phyloP scores from a whole-genome alignment of 1,140 invertebrate species.

The Protaetia brevitarsis region DNA sequence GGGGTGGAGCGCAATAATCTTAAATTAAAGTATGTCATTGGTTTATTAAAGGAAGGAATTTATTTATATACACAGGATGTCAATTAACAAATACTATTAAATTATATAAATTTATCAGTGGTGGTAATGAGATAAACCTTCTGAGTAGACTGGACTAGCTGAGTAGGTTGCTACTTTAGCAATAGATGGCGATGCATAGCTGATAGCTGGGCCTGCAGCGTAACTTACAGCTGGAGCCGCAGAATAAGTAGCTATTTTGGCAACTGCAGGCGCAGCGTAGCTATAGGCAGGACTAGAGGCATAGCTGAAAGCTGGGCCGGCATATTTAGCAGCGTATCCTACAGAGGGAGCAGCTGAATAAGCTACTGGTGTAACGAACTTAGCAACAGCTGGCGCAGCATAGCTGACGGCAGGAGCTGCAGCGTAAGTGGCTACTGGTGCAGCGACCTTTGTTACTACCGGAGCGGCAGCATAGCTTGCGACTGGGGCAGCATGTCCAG shows the following conservation, averaged over 20 bases:
- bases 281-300: not conserved
- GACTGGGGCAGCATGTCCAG: constrained; percentile 26
- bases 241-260: not conserved
- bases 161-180: constrained; percentile 29
- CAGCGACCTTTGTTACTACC: constrained; percentile 3
- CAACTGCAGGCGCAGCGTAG: not conserved
- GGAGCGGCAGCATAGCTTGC: not conserved
- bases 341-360: constrained; percentile 27
- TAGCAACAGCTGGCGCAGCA: constrained; percentile 25
- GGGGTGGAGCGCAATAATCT: too few species aligned
- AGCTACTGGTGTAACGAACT: too few species aligned
- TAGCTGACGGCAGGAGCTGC: constrained; percentile 15
- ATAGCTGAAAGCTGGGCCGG: not conserved
- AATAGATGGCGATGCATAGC: constrained; percentile 34
- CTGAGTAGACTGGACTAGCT: constrained; percentile 34
- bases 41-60: not conserved
- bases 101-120: not conserved
- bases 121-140: constrained; percentile 33
- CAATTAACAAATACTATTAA: not conserved
- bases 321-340: not conserved
- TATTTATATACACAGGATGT: not conserved
- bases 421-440: constrained; percentile 19
- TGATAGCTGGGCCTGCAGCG: not conserved
- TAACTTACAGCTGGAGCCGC: not conserved
- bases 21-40: too few species aligned